Percentiles rank a stretch among this genome's conserved stretches.
Conservation (phyloP, 2,797 vertebrate species). For the Microctenopoma lineatum region DNA sequence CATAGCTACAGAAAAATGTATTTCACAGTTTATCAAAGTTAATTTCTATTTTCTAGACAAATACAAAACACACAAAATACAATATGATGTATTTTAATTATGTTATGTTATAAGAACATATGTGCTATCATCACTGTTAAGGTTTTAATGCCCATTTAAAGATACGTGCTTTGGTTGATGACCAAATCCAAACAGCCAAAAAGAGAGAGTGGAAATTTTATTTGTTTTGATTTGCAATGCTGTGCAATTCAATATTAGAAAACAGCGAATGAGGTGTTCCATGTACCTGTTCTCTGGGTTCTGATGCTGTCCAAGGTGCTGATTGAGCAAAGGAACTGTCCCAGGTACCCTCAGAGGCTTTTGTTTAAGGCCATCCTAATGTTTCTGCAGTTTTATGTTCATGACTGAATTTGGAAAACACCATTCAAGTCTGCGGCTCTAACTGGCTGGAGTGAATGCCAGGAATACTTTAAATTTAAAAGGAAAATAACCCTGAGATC, state of each 20-base stretch:
- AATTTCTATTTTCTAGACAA: neutral
- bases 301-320: constrained; percentile 35
- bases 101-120: neutral
- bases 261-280: neutral
- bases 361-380: neutral
- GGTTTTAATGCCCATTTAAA: neutral
- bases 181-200: constrained; percentile 4
- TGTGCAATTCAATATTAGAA: neutral
- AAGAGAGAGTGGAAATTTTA: neutral
- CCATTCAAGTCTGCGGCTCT: no score
- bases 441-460: no score
- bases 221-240: neutral
- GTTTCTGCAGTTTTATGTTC: neutral
- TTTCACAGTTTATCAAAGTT: constrained; percentile 3
- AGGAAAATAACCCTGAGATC: no score
- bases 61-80: neutral
- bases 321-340: constrained; percentile 8
- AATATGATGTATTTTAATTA: neutral
- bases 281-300: neutral
- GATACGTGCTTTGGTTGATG: neutral
- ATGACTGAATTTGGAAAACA: no score
- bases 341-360: neutral
- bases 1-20: neutral
- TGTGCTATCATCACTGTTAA: neutral
- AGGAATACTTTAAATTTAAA: neutral